These are phyloP conservation scores for Phocoena sinus DNA, from an alignment of 2,113 vertebrate species.

Conservation along the genomic window DNA sequence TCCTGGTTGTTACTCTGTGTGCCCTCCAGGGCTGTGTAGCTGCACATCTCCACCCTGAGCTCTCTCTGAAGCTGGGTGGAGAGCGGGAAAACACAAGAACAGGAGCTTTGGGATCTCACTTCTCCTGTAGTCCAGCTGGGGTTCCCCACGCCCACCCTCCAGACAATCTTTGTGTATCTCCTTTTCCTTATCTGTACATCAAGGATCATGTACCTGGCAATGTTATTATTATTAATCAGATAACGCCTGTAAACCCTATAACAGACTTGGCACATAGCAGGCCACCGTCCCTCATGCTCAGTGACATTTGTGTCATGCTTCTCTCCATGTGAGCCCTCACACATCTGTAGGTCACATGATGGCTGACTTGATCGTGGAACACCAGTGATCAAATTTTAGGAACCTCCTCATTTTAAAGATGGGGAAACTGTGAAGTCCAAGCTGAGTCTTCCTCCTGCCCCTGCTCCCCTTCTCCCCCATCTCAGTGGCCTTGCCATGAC, in stretches of 20 bases:
- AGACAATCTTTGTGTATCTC: neutral
- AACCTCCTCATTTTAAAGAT: neutral
- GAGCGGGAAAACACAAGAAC: neutral
- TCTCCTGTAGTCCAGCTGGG: neutral
- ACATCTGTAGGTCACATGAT: no score
- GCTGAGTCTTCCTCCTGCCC: neutral
- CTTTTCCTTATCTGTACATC: neutral
- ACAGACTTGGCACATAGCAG: neutral
- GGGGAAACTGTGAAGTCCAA: neutral
- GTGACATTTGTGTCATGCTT: neutral
- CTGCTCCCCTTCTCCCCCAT: neutral
- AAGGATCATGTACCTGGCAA: neutral
- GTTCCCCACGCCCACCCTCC: fast-evolving
- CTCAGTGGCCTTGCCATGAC: neutral
- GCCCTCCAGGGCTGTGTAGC: neutral
- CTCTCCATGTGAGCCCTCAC: neutral
- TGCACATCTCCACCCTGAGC: neutral
- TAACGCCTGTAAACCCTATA: neutral
- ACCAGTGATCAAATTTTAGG: neutral
- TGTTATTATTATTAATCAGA: neutral
- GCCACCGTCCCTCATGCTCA: neutral
- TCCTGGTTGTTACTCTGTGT: neutral
- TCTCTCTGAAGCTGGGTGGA: neutral
- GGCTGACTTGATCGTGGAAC: neutral
- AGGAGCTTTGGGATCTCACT: neutral